A percentile compares a stretch with the other conserved stretches of the same genome.
Conservation (phyloP, 2,888 invertebrate genomes). For the Coenonympha arcania region DNA sequence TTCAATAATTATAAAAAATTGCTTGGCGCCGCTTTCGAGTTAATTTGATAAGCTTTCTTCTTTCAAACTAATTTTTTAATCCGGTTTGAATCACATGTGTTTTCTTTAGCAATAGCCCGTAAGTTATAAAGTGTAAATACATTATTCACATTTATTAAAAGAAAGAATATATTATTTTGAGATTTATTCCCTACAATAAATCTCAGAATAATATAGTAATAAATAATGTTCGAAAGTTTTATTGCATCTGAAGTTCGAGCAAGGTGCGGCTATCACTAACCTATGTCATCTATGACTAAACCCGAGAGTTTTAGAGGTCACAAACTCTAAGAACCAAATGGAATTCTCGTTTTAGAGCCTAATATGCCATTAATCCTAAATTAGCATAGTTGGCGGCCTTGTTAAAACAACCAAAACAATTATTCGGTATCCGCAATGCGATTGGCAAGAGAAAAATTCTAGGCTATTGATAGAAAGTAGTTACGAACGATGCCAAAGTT, state of each 20-base stretch:
- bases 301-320: neutral
- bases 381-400: slow-evolving; percentile 17
- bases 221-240: too few relatives aligned
- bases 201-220: too few relatives aligned
- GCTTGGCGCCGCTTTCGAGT: neutral
- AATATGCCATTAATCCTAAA: neutral
- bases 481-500: slow-evolving; percentile 17
- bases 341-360: neutral
- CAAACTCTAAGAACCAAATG: neutral
- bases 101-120: neutral
- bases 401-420: slow-evolving; percentile 20
- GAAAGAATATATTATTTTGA: too few relatives aligned
- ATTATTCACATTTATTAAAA: too few relatives aligned
- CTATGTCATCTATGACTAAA: too few relatives aligned
- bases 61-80: neutral
- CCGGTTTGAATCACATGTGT: neutral
- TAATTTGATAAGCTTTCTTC: neutral
- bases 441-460: slow-evolving; percentile 28
- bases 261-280: too few relatives aligned
- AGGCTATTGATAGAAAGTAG: slow-evolving; percentile 21
- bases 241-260: too few relatives aligned
- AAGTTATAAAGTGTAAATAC: neutral
- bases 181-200: too few relatives aligned
- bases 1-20: neutral
- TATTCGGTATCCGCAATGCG: slow-evolving; percentile 32